Evolutionary conservation across 2,797 vertebrate species (phyloP).

Genomic region (Rhinophrynus dorsalis): DNA sequence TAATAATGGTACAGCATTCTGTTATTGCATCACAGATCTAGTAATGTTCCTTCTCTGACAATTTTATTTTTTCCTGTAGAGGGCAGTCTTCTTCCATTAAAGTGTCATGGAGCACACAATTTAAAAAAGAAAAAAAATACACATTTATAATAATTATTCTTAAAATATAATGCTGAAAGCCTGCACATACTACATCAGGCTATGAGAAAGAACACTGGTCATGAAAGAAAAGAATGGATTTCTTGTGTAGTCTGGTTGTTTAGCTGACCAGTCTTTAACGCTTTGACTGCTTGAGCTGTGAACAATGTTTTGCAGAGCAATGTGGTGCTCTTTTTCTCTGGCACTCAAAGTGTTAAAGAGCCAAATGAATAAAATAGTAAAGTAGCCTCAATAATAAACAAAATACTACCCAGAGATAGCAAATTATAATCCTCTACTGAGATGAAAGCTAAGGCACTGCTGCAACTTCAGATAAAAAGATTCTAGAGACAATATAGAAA

Average conservation of each 20-base stretch:
- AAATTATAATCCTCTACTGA: conserved; percentile 49
- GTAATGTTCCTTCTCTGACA: neutral
- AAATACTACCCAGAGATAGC: conserved; percentile 38
- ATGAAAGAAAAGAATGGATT: conserved; percentile 46
- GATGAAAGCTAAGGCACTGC: conserved; percentile 43
- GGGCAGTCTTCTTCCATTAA: conserved; percentile 70
- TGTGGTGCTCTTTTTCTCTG: too few species aligned
- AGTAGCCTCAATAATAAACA: conserved; percentile 49
- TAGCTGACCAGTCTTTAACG: conserved; percentile 50
- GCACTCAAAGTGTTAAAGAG: too few species aligned
- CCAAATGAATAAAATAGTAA: conserved; percentile 58
- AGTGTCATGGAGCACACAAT: conserved; percentile 37
- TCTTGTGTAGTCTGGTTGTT: conserved; percentile 40
- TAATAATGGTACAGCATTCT: too few species aligned
- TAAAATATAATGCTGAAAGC: conserved; percentile 66
- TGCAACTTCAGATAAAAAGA: conserved; percentile 58
- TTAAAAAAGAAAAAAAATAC: conserved; percentile 40
- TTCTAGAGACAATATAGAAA: conserved; percentile 50
- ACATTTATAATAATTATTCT: conserved; percentile 60
- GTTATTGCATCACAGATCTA: neutral
- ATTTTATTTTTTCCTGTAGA: conserved; percentile 63
- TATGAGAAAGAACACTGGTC: conserved; percentile 51
- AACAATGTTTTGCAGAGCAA: too few species aligned
- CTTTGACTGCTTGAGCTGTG: too few species aligned
- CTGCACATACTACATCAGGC: conserved; percentile 54